Conservation (phyloP, 1,140 invertebrate genomes). For the Eubasilissa regina region DNA sequence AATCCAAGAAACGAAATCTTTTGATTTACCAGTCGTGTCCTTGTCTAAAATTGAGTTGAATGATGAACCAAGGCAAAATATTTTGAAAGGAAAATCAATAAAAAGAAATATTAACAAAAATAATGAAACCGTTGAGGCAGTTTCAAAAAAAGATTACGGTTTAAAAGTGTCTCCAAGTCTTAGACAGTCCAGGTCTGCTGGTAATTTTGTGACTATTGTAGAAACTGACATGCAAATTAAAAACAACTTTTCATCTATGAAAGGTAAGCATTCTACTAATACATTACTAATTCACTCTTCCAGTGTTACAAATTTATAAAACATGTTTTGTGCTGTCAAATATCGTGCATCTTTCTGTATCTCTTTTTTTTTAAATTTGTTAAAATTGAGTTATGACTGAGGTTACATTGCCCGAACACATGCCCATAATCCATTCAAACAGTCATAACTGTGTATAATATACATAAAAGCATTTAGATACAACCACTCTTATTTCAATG, state of each 20-base stretch:
- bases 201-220: slow-evolving; percentile 29
- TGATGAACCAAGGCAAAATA: not conserved
- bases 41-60: slow-evolving; percentile 37
- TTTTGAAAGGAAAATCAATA: slow-evolving; percentile 39
- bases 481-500: too few species aligned
- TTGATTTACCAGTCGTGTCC: slow-evolving; percentile 6
- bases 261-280: slow-evolving; percentile 17
- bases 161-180: slow-evolving; percentile 7
- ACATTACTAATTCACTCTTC: too few species aligned
- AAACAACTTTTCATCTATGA: not conserved
- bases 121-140: not conserved
- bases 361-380: too few species aligned
- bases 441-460: too few species aligned
- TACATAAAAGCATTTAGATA: too few species aligned
- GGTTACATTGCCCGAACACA: too few species aligned
- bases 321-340: too few species aligned
- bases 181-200: slow-evolving; percentile 12
- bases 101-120: slow-evolving; percentile 25
- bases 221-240: not conserved
- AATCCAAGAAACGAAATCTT: slow-evolving; percentile 11
- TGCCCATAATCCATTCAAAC: too few species aligned
- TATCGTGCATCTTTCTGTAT: too few species aligned
- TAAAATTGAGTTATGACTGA: too few species aligned
- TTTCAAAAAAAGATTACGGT: not conserved
- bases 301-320: too few species aligned